Evolutionary conservation across 1,140 invertebrate species (phyloP).

Genomic region (Drosophila kikkawai): DNA sequence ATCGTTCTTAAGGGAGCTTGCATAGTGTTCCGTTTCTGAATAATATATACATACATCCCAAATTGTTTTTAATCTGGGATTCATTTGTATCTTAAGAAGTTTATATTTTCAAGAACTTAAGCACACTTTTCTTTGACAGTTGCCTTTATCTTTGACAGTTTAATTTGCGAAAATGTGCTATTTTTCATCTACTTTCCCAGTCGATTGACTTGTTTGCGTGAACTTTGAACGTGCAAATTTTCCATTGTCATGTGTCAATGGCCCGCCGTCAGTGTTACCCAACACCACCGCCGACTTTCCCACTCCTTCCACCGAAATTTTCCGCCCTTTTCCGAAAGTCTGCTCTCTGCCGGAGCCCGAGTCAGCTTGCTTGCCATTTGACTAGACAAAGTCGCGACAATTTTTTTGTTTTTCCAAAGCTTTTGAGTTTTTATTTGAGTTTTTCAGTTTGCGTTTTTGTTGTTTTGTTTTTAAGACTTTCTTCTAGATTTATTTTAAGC

Average conservation of each 20-base stretch:
- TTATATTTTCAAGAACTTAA: background rate
- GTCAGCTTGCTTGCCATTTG: background rate
- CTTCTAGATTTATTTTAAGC: constrained; percentile 6
- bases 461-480: background rate
- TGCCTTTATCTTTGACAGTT: constrained; percentile 1
- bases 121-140: background rate
- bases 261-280: constrained; percentile 26
- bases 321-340: background rate
- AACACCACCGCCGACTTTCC: background rate
- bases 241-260: constrained; percentile 54
- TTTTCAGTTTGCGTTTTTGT: background rate
- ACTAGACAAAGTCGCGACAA: constrained; percentile 5
- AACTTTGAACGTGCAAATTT: constrained; percentile 42
- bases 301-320: background rate
- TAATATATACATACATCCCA: background rate
- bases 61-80: background rate
- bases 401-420: background rate
- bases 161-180: constrained; percentile 1
- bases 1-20: background rate
- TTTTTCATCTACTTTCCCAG: constrained; percentile 34
- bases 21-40: background rate
- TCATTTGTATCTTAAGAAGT: background rate
- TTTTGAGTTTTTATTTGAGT: constrained; percentile 5
- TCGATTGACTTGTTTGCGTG: constrained; percentile 36
- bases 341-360: background rate